phyloP scores from a whole-genome alignment of 1,140 invertebrate species.

The Campodea augens region DNA sequence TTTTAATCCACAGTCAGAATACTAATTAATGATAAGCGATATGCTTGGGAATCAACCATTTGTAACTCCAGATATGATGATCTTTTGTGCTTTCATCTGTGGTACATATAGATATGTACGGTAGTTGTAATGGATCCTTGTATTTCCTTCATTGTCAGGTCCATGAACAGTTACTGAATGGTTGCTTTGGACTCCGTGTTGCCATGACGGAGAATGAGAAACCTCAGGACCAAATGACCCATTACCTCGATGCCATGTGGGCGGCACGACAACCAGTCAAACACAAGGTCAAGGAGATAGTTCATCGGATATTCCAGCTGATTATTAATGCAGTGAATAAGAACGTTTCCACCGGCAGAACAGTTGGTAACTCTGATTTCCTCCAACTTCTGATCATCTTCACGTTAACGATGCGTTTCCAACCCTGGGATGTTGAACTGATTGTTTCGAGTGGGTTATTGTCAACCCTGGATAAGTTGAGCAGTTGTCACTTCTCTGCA shows the following conservation, averaged over 20 bases:
- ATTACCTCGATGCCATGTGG: slow-evolving; percentile 30
- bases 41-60: too few species aligned
- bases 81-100: too few species aligned
- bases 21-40: too few species aligned
- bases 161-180: slow-evolving; percentile 35
- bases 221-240: slow-evolving; percentile 22
- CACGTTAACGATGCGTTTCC: slow-evolving; percentile 34
- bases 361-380: slow-evolving; percentile 20
- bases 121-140: too few species aligned
- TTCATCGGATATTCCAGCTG: slow-evolving; percentile 26
- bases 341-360: neutral
- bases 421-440: slow-evolving; percentile 34
- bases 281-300: slow-evolving; percentile 22
- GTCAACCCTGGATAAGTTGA: slow-evolving; percentile 25
- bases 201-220: slow-evolving; percentile 20
- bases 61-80: too few species aligned
- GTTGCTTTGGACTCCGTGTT: slow-evolving; percentile 34
- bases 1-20: too few species aligned
- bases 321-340: slow-evolving; percentile 19
- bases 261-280: slow-evolving; percentile 23
- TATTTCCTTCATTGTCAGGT: slow-evolving; percentile 25
- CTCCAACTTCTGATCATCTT: slow-evolving; percentile 32
- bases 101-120: too few species aligned
- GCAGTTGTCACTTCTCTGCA: slow-evolving; percentile 11
- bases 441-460: slow-evolving; percentile 35